Evolutionary conservation across 2,113 vertebrate species (phyloP).

Genomic region (Eulacestoma nigropectus): DNA sequence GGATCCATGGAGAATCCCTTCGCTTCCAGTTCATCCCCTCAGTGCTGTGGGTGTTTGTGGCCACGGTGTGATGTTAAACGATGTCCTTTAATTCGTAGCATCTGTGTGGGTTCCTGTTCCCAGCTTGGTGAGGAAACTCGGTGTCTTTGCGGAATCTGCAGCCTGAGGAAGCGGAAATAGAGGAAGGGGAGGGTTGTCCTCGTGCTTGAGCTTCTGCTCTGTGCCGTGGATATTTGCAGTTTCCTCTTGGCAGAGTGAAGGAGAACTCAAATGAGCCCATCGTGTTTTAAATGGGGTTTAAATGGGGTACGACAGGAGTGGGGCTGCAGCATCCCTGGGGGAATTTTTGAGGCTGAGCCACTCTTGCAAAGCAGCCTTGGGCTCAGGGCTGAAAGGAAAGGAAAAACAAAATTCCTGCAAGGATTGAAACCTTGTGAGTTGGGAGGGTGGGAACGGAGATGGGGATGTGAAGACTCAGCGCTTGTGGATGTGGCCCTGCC

Average conservation of each 20-base stretch:
- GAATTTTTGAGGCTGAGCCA: neutral
- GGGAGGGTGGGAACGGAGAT: neutral
- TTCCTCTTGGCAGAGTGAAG: neutral
- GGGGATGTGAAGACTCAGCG: accelerated
- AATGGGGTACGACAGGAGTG: neutral
- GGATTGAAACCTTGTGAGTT: neutral
- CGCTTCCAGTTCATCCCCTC: accelerated
- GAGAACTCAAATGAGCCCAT: neutral
- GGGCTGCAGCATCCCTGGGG: neutral
- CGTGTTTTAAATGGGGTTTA: accelerated
- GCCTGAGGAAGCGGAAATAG: neutral
- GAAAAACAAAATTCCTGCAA: neutral
- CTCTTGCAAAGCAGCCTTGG: neutral
- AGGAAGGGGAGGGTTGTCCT: neutral
- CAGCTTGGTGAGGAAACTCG: neutral
- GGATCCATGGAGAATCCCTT: neutral
- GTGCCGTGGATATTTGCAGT: neutral
- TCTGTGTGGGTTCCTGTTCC: neutral
- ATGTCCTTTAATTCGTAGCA: neutral
- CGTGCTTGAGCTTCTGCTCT: neutral
- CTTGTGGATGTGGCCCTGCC: neutral
- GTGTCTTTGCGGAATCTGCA: neutral
- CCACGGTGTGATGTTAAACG: accelerated
- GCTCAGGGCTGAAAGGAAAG: neutral
- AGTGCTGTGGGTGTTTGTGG: neutral